These are phyloP conservation scores for Proteles cristata DNA, from an alignment of 2,113 vertebrate species.

Conservation along the genomic window DNA sequence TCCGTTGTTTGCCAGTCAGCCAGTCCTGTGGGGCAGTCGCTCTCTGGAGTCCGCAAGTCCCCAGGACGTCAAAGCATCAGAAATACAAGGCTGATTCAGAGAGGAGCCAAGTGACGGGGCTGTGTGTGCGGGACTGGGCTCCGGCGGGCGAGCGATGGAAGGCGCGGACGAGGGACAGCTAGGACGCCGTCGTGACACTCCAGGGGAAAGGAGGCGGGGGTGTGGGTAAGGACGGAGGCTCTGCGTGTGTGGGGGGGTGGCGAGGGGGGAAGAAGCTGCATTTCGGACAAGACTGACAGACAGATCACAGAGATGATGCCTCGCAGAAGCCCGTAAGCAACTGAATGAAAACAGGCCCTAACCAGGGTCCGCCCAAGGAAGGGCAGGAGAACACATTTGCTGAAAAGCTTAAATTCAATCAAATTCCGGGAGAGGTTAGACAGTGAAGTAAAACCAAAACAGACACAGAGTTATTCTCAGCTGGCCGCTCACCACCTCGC, in stretches of 20 bases:
- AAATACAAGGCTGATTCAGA: not conserved
- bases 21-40: too few relatives aligned
- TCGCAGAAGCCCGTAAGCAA: not conserved
- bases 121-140: not conserved
- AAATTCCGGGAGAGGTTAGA: not conserved
- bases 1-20: not conserved
- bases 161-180: accelerated
- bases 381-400: not conserved
- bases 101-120: accelerated
- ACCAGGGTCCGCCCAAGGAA: not conserved
- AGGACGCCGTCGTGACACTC: not conserved
- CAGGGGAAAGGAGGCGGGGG: accelerated
- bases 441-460: not conserved
- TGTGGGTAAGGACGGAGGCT: too few relatives aligned
- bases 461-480: not conserved
- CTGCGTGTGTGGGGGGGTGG: not conserved
- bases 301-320: not conserved
- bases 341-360: not conserved
- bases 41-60: not conserved
- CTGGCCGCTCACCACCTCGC: not conserved
- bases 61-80: not conserved
- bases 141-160: accelerated
- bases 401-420: not conserved
- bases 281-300: not conserved
- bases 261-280: accelerated